Percentiles rank a stretch among this genome's conserved stretches.
These are phyloP conservation scores for Nymphalis polychloros DNA, from an alignment of 2,888 invertebrate genomes.

Conservation along the genomic window DNA sequence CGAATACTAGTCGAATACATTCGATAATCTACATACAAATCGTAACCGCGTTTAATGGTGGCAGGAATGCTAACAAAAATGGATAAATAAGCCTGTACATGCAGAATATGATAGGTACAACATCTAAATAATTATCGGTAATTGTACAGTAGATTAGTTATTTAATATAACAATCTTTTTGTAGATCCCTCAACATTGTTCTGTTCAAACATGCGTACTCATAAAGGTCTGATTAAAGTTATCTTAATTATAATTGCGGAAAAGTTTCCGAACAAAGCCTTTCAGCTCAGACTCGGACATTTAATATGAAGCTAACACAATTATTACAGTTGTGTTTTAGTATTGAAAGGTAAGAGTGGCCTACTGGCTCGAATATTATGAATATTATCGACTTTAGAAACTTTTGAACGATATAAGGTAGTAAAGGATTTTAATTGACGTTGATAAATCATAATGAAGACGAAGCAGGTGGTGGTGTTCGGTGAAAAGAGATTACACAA, in stretches of 20 bases:
- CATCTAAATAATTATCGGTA: no score
- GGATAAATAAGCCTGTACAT: no score
- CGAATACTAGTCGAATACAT: no score
- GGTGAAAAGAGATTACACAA: no score
- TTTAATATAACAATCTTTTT: neutral
- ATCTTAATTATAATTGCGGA: constrained; percentile 8
- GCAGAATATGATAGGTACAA: no score
- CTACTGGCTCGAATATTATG: neutral
- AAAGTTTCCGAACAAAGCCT: constrained; percentile 2
- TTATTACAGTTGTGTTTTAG: constrained; percentile 6
- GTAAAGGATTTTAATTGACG: neutral
- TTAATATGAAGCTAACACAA: constrained; percentile 6
- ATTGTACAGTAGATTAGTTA: no score
- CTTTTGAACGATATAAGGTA: neutral
- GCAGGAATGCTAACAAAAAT: no score
- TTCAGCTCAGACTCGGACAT: neutral
- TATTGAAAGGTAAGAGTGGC: constrained; percentile 1
- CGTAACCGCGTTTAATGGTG: no score
- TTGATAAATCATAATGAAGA: neutral
- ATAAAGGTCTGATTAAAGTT: constrained; percentile 1
- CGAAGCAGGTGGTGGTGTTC: no score
- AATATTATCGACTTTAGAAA: constrained; percentile 1
- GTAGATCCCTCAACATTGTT: constrained; percentile 1
- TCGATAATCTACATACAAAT: no score
- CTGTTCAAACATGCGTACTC: neutral